These are phyloP conservation scores for Drosophila obscura DNA, from an alignment of 1,140 invertebrate genomes.

Conservation along the genomic window DNA sequence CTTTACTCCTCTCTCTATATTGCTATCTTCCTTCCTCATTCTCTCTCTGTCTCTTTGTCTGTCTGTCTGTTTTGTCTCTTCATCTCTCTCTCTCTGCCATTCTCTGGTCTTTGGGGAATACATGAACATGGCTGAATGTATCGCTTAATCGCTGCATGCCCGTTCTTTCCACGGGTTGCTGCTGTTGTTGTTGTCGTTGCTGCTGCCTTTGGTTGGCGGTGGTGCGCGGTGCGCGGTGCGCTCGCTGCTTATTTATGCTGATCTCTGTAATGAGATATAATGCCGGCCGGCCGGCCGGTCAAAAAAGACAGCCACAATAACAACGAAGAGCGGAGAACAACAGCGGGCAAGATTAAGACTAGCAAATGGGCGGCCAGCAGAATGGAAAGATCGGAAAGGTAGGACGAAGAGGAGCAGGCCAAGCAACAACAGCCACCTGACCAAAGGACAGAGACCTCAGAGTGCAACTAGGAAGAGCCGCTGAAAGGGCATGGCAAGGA, in stretches of 20 bases:
- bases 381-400: too few relatives aligned
- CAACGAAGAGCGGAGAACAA: constrained; percentile 25
- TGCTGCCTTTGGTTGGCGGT: constrained; percentile 22
- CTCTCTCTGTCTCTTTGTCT: constrained; percentile 5
- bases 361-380: too few relatives aligned
- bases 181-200: constrained; percentile 15
- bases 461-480: too few relatives aligned
- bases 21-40: constrained; percentile 6
- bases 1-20: background rate
- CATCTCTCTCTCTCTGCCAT: background rate
- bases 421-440: too few relatives aligned
- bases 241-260: constrained; percentile 81
- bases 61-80: constrained; percentile 9
- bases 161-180: constrained; percentile 35
- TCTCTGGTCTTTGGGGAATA: constrained; percentile 52
- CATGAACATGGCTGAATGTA: constrained; percentile 62
- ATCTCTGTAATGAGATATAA: constrained; percentile 82
- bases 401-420: too few relatives aligned
- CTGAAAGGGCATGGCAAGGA: too few relatives aligned
- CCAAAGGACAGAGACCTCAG: too few relatives aligned
- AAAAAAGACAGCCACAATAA: constrained; percentile 42
- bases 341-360: too few relatives aligned
- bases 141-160: constrained; percentile 68
- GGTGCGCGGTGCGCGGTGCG: constrained; percentile 50
- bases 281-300: constrained; percentile 69